Evolutionary conservation across 2,888 invertebrate genomes (phyloP), one percentile per base, ranked within the genome.

Genomic region (Leptopilina drosophilae): DNA sequence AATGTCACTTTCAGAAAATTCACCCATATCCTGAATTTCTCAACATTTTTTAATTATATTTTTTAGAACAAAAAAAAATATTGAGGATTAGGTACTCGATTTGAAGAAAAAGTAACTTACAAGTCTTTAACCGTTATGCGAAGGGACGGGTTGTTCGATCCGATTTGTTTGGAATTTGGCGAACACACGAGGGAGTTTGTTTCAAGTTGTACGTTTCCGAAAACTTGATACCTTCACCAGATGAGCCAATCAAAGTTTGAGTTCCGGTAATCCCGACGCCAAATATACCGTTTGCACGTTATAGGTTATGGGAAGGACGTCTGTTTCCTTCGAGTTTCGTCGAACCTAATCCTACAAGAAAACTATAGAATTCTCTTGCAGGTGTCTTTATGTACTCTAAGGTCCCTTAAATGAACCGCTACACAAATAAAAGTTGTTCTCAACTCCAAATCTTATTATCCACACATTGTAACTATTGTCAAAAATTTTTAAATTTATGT

Each of bases 221-320:
- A 88, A 89, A 89, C 88, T 90, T 89, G 89, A 89, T 90, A 89
- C 88, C 87, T 88, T 87, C 88, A 87, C 87, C 87, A 62, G 87
- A 49, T 49, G 49, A 88, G 87, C 90, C 89, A 91, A 91, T 91
- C 90, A 91, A 91, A 91, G 88, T 90, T 91, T 86, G 87, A 88
- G 87, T 87, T 89, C 84, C 86, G 86, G 86, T 90, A 90, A 90
- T 89, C 88, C 88, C 84, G 83, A 84, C 87, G 86, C 87, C 88
- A 89, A 90, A 90, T 89, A 90, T 87, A 87, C 87, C 87, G 85
- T 88, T 87, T 87, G 85, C 86, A 87, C 87, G 87, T 87, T 87
- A 87, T 86, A 86, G 86, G 84, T 87, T 87, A 86, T 85, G 86
- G 81, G 82, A 84, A 84, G 86, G 85, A 82, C 81, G 83, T 82